A percentile compares a stretch with the other conserved stretches of the same genome.
Conservation (phyloP, 2,797 vertebrate genomes). For the Spondyliosoma cantharus region DNA sequence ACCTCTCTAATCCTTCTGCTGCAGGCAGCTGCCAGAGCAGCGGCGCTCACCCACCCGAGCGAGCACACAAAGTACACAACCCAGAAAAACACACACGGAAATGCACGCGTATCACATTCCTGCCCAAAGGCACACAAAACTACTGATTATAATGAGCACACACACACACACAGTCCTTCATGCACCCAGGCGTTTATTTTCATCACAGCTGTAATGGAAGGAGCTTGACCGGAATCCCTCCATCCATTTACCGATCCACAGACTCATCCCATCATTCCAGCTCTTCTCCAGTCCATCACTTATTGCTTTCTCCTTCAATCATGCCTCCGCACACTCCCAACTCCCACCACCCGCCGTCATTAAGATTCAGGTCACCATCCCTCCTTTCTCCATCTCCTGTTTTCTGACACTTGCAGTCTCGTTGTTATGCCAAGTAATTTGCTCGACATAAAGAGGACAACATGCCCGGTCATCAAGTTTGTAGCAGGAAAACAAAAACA, state of each 20-base stretch:
- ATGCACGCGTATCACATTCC: conserved; percentile 16
- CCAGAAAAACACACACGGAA: not conserved
- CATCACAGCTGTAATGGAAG: conserved; percentile 51
- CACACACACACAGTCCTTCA: conserved; percentile 24
- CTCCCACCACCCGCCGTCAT: not conserved
- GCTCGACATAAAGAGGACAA: conserved; percentile 23
- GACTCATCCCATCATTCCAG: conserved; percentile 54
- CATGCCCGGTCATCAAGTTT: conserved; percentile 7
- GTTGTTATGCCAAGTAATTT: conserved; percentile 19
- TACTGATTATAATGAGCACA: conserved; percentile 38
- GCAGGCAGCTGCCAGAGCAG: conserved; percentile 63
- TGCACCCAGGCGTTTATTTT: conserved; percentile 56
- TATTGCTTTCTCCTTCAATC: conserved; percentile 17
- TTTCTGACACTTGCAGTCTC: not conserved
- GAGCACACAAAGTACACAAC: conserved; percentile 43
- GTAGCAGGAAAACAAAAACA: conserved; percentile 2
- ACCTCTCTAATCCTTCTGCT: conserved; percentile 74
- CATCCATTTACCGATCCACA: conserved; percentile 47
- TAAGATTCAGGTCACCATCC: conserved; percentile 40
- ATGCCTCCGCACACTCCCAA: conserved; percentile 7
- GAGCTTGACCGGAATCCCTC: conserved; percentile 57
- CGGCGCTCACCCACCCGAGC: conserved; percentile 61
- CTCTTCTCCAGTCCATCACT: conserved; percentile 17
- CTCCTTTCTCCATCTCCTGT: not conserved
- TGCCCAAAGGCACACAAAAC: conserved; percentile 35